Conservation (phyloP, 2,888 invertebrate genomes). For the Physocephala rufipes region DNA sequence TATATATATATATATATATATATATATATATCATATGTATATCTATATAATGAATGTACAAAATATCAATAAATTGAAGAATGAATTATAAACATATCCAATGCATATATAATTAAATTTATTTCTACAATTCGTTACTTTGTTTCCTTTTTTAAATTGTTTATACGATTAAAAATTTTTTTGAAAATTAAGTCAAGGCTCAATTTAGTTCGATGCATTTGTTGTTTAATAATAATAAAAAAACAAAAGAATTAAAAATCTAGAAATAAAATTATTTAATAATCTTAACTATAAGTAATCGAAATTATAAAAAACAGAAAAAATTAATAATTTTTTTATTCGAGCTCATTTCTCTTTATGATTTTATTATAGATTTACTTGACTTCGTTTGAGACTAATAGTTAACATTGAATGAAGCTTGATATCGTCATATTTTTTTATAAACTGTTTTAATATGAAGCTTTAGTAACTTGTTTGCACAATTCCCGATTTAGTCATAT, state of each 20-base stretch:
- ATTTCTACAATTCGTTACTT: not conserved
- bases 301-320: not conserved
- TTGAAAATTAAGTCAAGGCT: not conserved
- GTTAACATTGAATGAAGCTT: conserved; percentile 19
- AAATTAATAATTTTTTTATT: not conserved
- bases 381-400: not conserved
- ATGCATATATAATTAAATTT: not conserved
- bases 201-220: not conserved
- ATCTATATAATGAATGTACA: conserved; percentile 1
- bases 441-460: conserved; percentile 22
- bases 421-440: conserved; percentile 22
- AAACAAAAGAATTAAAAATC: not conserved
- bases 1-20: too few relatives aligned
- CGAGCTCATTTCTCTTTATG: conserved; percentile 8
- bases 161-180: not conserved
- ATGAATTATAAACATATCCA: not conserved
- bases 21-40: not conserved
- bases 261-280: too few relatives aligned
- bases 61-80: conserved; percentile 1
- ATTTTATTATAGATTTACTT: conserved; percentile 14
- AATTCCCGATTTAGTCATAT: conserved; percentile 24
- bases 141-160: too few relatives aligned
- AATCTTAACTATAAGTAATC: too few relatives aligned
- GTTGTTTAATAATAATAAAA: not conserved
- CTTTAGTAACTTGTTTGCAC: conserved; percentile 35